Base-by-base conservation (phyloP, 2,113 vertebrate genomes). In the Crotalus horridus region DNA sequence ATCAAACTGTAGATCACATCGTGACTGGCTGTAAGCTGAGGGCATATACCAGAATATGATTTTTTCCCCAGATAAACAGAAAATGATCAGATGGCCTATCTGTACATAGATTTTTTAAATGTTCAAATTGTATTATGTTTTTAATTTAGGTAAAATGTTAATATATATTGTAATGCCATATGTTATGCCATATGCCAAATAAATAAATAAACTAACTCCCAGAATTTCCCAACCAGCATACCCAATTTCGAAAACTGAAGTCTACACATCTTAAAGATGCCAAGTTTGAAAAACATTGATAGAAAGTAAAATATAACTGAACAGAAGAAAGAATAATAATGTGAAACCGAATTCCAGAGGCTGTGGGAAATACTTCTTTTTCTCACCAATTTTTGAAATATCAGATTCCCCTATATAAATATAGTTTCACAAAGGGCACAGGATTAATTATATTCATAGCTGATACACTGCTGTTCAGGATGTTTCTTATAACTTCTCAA, bases 301-400 rank as follows among this genome's bases (percentile, higher is more conserved):
- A 43, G 20, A 21, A 39, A 81, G 33, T 43, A 81, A 81, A 81
- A 39, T 39, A 81, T 81, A 81, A 33, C 17, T 43, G 74, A 39
- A 43, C 33, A 81, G 74, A 81, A 81, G 90, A 93, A 64, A 91
- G 1, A 91, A 94, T 92, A 48, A 87, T 33, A 53, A 46, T 51
- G 0, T 26, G 53, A 85, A 4, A 51, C 89, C 86, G 86, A 88
- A 53, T 4, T 2, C 0, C 6, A 51, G 17, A 33, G 61, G 81
- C 33, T 53, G 46, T 74, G 89, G 43, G 88, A 56, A 90, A 53
- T 69, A 39, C 10, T 81, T 39, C 20, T 33, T 81, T 43, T 33
- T 6, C 64, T 39, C 74, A 39, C 33, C 33, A 81, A 0, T 81
- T 81, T 81, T 81, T 39, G 17, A 81, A 81, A 81, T 20, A 39